Evolutionary conservation across 2,797 vertebrate species (phyloP).

Genomic region (Enteromius mattozi): DNA sequence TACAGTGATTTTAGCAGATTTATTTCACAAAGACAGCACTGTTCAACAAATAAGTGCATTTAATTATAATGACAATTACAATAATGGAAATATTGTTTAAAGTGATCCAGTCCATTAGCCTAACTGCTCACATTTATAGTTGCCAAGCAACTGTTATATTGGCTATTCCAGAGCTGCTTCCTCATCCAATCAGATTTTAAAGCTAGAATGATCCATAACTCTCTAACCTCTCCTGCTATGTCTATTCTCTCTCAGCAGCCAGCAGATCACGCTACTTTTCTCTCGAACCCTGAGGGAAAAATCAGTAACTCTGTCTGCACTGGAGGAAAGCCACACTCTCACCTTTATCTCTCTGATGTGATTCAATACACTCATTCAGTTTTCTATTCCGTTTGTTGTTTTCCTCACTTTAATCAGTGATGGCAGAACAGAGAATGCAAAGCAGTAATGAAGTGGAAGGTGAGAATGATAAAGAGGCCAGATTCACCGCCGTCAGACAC

Average conservation of each 20-base stretch:
- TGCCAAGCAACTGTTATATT: conserved; percentile 1
- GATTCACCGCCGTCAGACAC: conserved; percentile 24
- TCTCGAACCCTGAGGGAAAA: neutral
- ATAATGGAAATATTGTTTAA: neutral
- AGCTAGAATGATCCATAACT: neutral
- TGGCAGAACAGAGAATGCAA: neutral
- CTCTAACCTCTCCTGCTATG: neutral
- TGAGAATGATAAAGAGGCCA: conserved; percentile 12
- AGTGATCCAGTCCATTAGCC: neutral
- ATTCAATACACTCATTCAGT: neutral
- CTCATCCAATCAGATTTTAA: conserved; percentile 10
- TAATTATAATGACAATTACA: neutral
- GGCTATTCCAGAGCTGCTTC: neutral
- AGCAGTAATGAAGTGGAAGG: conserved; percentile 11
- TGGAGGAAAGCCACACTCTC: conserved; percentile 11
- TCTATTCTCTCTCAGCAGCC: neutral
- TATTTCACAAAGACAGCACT: neutral
- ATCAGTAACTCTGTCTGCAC: neutral
- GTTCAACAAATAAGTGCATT: conserved; percentile 6
- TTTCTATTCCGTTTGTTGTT: neutral
- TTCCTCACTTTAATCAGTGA: neutral
- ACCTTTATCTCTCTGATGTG: neutral
- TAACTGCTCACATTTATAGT: neutral
- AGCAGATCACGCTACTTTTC: neutral
- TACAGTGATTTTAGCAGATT: neutral